These are phyloP conservation scores for Neoaliturus tenellus DNA, from an alignment of 2,888 invertebrate genomes.

Conservation along the genomic window DNA sequence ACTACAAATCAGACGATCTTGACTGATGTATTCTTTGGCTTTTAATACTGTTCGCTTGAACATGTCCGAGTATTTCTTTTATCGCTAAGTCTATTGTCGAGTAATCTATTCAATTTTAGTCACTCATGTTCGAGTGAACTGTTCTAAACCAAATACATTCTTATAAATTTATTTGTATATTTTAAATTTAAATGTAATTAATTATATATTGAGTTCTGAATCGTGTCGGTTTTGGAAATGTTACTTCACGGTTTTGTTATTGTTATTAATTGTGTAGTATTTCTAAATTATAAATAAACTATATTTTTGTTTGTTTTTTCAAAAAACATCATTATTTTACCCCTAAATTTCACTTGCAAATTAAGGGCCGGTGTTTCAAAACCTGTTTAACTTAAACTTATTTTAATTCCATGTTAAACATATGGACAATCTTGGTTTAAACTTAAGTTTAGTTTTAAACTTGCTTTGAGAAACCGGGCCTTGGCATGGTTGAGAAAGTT, in stretches of 20 bases:
- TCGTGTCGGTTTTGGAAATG: slow-evolving; percentile 41
- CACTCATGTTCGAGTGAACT: background rate
- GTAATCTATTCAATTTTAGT: background rate
- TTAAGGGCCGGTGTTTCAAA: too few relatives aligned
- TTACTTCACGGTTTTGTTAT: slow-evolving; percentile 41
- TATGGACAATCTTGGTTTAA: too few relatives aligned
- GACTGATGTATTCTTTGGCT: slow-evolving; percentile 32
- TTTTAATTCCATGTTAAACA: too few relatives aligned
- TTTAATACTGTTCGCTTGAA: background rate
- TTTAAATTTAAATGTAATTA: slow-evolving; percentile 12
- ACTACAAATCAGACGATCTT: background rate
- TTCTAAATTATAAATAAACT: slow-evolving; percentile 46
- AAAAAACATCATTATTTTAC: too few relatives aligned
- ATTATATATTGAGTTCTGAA: slow-evolving; percentile 21
- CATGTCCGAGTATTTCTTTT: background rate
- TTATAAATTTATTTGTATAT: slow-evolving; percentile 28
- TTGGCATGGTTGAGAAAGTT: too few relatives aligned
- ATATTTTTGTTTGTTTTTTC: slow-evolving; percentile 37
- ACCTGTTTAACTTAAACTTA: too few relatives aligned
- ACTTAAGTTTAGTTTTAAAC: too few relatives aligned
- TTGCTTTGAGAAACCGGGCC: too few relatives aligned
- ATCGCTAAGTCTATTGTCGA: background rate
- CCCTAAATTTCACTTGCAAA: too few relatives aligned
- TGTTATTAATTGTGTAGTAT: slow-evolving; percentile 43
- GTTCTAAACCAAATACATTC: slow-evolving; percentile 29